Evolutionary conservation across 2,797 vertebrate species (phyloP).

Genomic region (Amniataba percoides): DNA sequence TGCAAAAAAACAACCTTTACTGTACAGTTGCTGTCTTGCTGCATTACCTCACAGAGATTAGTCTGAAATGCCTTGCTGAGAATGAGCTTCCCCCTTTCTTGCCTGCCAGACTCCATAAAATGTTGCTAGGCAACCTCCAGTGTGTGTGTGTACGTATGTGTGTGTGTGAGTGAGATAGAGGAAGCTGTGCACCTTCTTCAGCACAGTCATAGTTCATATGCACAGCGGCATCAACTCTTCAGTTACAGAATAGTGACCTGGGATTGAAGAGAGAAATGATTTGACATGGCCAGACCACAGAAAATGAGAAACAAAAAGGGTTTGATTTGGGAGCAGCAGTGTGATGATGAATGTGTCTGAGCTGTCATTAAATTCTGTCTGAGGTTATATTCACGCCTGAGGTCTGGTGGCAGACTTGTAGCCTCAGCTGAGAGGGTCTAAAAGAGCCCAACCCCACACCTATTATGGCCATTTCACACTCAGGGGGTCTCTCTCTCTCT

Average conservation of each 20-base stretch:
- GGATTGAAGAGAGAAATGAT: conserved; percentile 4
- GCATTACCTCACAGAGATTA: conserved; percentile 57
- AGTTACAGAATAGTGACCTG: conserved; percentile 25
- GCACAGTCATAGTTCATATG: conserved; percentile 72
- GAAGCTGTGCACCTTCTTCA: conserved; percentile 61
- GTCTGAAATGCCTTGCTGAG: conserved; percentile 51
- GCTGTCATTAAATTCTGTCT: not conserved
- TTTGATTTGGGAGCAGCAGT: not conserved
- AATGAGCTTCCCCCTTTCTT: conserved; percentile 71
- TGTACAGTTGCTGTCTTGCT: conserved; percentile 43
- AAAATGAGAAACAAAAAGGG: not conserved
- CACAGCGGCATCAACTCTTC: conserved; percentile 42
- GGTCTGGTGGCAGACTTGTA: conserved; percentile 12
- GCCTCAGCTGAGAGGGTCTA: conserved; percentile 21
- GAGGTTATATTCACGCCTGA: conserved; percentile 6
- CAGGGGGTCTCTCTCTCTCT: not conserved
- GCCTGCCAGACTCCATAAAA: conserved; percentile 71
- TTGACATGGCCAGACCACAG: not conserved
- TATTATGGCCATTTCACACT: conserved; percentile 31
- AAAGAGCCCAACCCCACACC: conserved; percentile 31
- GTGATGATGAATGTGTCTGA: not conserved
- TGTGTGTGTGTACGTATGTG: conserved; percentile 22
- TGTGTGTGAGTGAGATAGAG: conserved; percentile 16
- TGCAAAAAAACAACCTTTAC: not conserved
- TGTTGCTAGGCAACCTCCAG: conserved; percentile 85